phyloP scores from a whole-genome alignment of 2,113 vertebrate genomes.

The Ploceus nigricollis region DNA sequence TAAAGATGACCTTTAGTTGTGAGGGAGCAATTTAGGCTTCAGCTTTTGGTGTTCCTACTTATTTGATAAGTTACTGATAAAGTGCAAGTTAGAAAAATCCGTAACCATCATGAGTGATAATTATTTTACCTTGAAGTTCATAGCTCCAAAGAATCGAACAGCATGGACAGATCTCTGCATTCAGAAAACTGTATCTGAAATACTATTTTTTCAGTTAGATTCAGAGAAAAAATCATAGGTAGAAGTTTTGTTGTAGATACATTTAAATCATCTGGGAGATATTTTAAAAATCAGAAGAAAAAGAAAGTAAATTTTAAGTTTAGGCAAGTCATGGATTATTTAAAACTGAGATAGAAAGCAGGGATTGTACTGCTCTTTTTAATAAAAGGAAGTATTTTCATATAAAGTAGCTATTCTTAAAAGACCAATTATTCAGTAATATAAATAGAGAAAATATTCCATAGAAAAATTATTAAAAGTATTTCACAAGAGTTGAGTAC shows the following conservation, averaged over 20 bases:
- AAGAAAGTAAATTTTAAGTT: not conserved
- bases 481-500: not conserved
- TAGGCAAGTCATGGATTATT: not conserved
- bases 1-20: not conserved
- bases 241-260: not conserved
- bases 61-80: not conserved
- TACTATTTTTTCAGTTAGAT: not conserved
- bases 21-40: not conserved
- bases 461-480: not conserved
- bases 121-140: not conserved
- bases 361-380: not conserved
- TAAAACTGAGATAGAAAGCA: not conserved
- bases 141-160: not conserved
- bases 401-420: not conserved
- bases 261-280: not conserved
- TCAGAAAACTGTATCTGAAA: not conserved
- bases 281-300: not conserved
- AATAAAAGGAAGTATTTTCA: not conserved
- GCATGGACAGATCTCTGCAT: not conserved
- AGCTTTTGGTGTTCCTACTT: not conserved
- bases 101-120: not conserved
- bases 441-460: not conserved
- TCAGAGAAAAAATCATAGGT: not conserved
- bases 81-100: not conserved
- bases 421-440: not conserved